Evolutionary conservation across 2,888 invertebrate genomes (phyloP), one percentile per base, ranked within the genome.

Genomic region (Gymnoscelis rufifasciata): DNA sequence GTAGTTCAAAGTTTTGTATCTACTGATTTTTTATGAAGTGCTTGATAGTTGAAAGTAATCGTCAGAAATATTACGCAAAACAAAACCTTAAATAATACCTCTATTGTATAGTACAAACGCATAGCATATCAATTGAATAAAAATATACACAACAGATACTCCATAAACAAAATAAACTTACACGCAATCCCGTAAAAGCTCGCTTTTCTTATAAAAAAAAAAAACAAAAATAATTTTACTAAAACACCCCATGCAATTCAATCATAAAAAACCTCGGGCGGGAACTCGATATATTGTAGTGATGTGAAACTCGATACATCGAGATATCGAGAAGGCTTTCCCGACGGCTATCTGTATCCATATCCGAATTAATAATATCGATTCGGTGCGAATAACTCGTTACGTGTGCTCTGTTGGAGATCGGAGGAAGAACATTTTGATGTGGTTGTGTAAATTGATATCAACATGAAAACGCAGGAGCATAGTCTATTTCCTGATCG

Each of bases 361-460:
- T 83, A 86, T 86, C 86, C 83, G 80, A 83, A 82, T 81, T 83
- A 86, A 78, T 82, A 82, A 78, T 82, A 79, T 79, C 67, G 75
- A 71, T 74, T 64, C 68, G 71, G 71, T 74, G 70, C 71, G 74
- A 50, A 50, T 68, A 66, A 68, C 66, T 77, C 72, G 81, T 80
- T 83, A 82, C 71, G 74, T 78, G 67, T 74, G 69, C 63, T 57
- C 57, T 39, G 36, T 36, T 48, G 41, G 23, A 43, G 38, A 46
- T 52, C 7, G 46, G 10, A 19, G 41, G 51, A 8, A 35, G 14
- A n/a, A 38, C 37, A 53, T n/a, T 11, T 57, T 52, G 60, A 62
- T 51, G 45, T 23, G 62, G 5, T 33, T 30, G 11, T 1, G 0
- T n/a, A 27, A 27, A 27, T 27, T n/a, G n/a, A n/a, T n/a, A n/a